Evolutionary conservation across 1,140 invertebrate genomes (phyloP), one percentile per base, ranked within the genome.

Genomic region (Ceratosolen fusciceps): DNA sequence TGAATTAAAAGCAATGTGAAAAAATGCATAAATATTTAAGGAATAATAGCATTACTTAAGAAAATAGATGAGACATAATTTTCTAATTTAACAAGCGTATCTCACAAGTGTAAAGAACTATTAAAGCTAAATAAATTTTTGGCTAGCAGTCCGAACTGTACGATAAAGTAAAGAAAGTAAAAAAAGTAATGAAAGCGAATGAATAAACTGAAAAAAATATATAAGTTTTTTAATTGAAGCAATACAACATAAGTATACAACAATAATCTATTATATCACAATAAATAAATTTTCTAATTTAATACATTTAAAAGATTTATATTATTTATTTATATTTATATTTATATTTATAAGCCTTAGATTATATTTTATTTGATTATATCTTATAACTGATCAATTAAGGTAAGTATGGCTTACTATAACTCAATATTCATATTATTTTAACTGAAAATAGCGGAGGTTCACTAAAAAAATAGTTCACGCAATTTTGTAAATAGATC

Each of bases 101-200:
- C 85, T 87, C n/a, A 88, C 87, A 88, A 83, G 85, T 86, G 80
- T 87, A 87, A 89, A 88, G 83, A 84, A 81, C 87, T 80, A 88
- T 89, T 84, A 87, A 88, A 88, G 83, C 81, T 83, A 86, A 85
- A 88, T 86, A 87, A 88, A 88, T 88, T 85, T 86, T 80, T 16
- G 68, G 47, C 82, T 83, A 72, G 82, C 77, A 85, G 85, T 86
- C 83, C 85, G 79, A 52, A 21, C 10, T 3, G 80, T 75, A 62
- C 74, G 75, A 24, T 70, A 60, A 60, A 75, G 37, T 0, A 43
- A 19, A 29, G 31, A 19, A 29, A 65, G 80, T 49, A 82, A 82
- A 81, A 62, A 81, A 49, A n/a, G 58, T 37, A 80, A 60, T 68
- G 71, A 56, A 73, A 56, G 62, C 47, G 29, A 26, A 24, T 1